These are phyloP conservation scores for Upupa epops DNA, from an alignment of 2,113 vertebrate genomes.

Conservation along the genomic window DNA sequence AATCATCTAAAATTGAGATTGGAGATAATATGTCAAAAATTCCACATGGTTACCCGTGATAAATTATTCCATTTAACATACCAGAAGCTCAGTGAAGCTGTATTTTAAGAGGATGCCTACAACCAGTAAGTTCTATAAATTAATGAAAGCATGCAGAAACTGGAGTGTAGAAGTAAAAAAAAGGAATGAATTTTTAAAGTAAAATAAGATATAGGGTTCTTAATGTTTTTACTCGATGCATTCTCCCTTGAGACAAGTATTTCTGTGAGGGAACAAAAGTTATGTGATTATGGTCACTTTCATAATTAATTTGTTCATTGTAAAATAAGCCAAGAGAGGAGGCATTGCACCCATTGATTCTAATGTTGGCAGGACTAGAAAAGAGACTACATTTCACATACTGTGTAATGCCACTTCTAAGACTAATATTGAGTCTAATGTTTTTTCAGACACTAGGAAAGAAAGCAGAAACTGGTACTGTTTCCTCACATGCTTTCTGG, in stretches of 20 bases:
- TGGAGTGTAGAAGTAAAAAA: not conserved
- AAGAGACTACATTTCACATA: not conserved
- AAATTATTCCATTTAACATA: not conserved
- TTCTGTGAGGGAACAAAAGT: not conserved
- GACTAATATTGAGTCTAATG: not conserved
- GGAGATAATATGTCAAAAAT: not conserved
- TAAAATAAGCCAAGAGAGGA: not conserved
- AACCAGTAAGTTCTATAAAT: not conserved
- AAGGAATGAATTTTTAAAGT: not conserved
- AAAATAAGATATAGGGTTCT: not conserved
- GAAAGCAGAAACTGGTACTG: not conserved
- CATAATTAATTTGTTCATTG: not conserved
- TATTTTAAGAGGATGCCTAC: not conserved
- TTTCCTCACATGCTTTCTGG: not conserved
- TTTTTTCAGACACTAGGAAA: not conserved
- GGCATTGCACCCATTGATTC: not conserved
- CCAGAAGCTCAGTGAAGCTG: not conserved
- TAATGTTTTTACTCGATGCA: not conserved
- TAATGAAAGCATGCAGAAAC: not conserved
- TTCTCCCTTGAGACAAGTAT: not conserved
- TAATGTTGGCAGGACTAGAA: not conserved
- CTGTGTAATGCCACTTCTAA: not conserved
- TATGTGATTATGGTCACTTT: not conserved
- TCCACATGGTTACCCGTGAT: not conserved
- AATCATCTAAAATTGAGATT: slow-evolving; percentile 30